A percentile compares a stretch with the other conserved stretches of the same genome.
Conservation (phyloP, 2,797 vertebrate species). For the Falco novaeseelandiae region DNA sequence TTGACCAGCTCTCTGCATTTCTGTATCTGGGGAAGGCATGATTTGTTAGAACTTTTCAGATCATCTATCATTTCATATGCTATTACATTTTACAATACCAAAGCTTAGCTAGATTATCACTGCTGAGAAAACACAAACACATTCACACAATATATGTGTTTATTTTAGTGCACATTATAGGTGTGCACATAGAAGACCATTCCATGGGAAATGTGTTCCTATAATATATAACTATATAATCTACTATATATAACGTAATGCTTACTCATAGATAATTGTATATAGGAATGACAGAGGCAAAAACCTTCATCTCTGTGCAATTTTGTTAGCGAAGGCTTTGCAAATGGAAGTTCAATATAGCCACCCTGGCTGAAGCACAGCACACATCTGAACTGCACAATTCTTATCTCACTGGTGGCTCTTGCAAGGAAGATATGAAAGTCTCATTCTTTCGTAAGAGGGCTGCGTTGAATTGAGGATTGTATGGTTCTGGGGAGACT, state of each 20-base stretch:
- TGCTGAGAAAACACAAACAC: slow-evolving; percentile 6
- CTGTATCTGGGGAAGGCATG: neutral
- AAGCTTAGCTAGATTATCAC: neutral
- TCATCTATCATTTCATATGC: neutral
- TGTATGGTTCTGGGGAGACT: slow-evolving; percentile 66
- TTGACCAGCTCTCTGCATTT: neutral
- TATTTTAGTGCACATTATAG: slow-evolving; percentile 32
- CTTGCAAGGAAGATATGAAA: slow-evolving; percentile 68
- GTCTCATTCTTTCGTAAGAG: slow-evolving; percentile 68
- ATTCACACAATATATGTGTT: slow-evolving; percentile 5
- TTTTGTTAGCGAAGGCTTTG: slow-evolving; percentile 55
- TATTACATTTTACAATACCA: neutral
- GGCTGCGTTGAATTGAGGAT: slow-evolving; percentile 63
- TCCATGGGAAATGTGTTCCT: slow-evolving; percentile 10
- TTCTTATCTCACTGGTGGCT: slow-evolving; percentile 66
- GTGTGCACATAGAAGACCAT: neutral
- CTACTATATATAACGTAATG: neutral
- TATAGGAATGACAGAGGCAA: neutral
- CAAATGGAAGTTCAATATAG: slow-evolving; percentile 59
- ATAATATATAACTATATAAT: neutral
- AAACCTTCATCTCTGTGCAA: slow-evolving; percentile 56
- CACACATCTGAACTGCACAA: neutral
- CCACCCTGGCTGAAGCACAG: slow-evolving; percentile 35
- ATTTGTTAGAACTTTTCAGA: neutral
- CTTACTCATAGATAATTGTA: slow-evolving; percentile 42